Evolutionary conservation across 2,113 vertebrate genomes (phyloP), one percentile per base, ranked within the genome.

Genomic region (Micromys minutus): DNA sequence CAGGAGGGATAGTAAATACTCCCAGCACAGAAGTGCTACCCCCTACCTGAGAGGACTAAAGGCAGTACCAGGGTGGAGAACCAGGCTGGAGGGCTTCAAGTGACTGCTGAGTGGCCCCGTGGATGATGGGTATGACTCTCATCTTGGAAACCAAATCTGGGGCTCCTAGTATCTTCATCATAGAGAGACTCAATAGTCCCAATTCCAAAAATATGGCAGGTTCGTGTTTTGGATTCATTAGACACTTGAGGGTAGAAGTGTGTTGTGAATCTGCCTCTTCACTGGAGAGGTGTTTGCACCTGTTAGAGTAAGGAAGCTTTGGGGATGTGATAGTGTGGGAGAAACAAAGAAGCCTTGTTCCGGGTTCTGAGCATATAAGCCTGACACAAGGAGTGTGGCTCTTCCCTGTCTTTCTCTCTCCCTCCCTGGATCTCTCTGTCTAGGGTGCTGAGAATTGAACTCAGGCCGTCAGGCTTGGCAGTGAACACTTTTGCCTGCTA

Each of bases 191-290:
- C 50, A 63, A 39, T 71, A 50, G 93, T 42, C 75, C 36, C 76
- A 72, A 42, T 26, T 69, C 16, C 80, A 12, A 52, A 72, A 63
- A 67, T 26, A 81, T 74, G 83, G 65, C 57, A 79, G 31, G 86
- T 17, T 75, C 67, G 29, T 50, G 36, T 87, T 95, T 86, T 84
- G 57, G 1, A 47, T 39, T n/a, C 26, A 81, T 55, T 76, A n/a
- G 52, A 69, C 26, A 77, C 52, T 50, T 67, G 61, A 34, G 39
- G 10, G 52, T 15, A 55, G 67, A 80, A 21, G 13, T 84, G 11
- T 50, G 77, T 57, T 91, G 67, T 91, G 55, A 92, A 69, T 34
- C 26, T 31, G 11, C n/a, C 47, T 95, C 67, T 93, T 90, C 52
- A 26, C 4, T 5, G 55, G 39, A 96, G 21, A 69, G 36, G 47